These are phyloP conservation scores for Coranthus polyacanthus DNA, from an alignment of 2,797 vertebrate species.

Conservation along the genomic window DNA sequence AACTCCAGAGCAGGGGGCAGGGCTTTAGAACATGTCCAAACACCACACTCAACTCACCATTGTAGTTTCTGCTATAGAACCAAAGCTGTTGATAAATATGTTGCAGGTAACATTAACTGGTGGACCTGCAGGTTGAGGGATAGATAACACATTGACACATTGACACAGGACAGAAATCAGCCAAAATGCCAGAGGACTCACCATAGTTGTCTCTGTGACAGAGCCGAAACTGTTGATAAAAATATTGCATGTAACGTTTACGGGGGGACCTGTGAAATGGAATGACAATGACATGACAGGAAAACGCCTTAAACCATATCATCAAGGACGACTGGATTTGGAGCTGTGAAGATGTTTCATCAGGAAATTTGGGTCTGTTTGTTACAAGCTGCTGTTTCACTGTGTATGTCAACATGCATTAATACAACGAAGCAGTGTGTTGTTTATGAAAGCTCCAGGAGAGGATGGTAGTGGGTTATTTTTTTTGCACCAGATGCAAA, in stretches of 20 bases:
- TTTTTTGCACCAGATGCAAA: slow-evolving; percentile 6
- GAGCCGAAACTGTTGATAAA: slow-evolving; percentile 99
- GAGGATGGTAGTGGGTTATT: slow-evolving; percentile 8
- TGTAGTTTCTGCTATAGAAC: slow-evolving; percentile 99
- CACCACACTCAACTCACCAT: slow-evolving; percentile 94
- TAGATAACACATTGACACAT: slow-evolving; percentile 93
- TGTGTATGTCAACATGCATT: slow-evolving; percentile 50
- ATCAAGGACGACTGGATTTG: slow-evolving; percentile 31
- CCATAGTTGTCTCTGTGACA: slow-evolving; percentile 97
- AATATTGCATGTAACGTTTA: slow-evolving; percentile 99
- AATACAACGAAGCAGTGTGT: slow-evolving; percentile 24
- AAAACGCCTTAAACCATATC: slow-evolving; percentile 69
- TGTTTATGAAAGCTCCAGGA: slow-evolving; percentile 4
- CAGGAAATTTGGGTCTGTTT: slow-evolving; percentile 20
- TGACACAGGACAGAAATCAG: slow-evolving; percentile 84
- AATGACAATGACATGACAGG: slow-evolving; percentile 85
- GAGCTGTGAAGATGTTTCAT: slow-evolving; percentile 24
- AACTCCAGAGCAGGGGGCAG: slow-evolving; percentile 47
- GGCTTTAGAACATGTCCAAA: slow-evolving; percentile 77
- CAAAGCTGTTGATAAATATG: slow-evolving; percentile 99
- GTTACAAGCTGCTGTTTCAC: slow-evolving; percentile 34
- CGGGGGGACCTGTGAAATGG: slow-evolving; percentile 94
- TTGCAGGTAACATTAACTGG: slow-evolving; percentile 99
- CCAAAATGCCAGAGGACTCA: slow-evolving; percentile 88
- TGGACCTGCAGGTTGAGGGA: slow-evolving; percentile 96